Evolutionary conservation across 2,888 invertebrate species (phyloP).

Genomic region (Melanostoma mellinum): DNA sequence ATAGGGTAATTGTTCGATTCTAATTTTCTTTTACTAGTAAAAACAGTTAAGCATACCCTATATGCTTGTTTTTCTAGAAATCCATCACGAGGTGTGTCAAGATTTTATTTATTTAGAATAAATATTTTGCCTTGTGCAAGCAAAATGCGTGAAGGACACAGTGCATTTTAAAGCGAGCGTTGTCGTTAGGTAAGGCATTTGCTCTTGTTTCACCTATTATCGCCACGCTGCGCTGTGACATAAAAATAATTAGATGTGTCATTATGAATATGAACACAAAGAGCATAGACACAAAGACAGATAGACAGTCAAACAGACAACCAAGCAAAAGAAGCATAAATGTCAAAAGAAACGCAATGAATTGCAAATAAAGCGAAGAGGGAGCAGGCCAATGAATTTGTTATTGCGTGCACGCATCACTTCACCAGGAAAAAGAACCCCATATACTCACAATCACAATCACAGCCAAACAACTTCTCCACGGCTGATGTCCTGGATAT

Average conservation of each 20-base stretch:
- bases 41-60: too few relatives aligned
- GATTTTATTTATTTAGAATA: not conserved
- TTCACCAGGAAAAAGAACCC: not conserved
- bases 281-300: not conserved
- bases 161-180: slow-evolving; percentile 33
- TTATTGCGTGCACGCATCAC: slow-evolving; percentile 41
- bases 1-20: too few relatives aligned
- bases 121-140: not conserved
- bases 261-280: slow-evolving; percentile 32
- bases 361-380: slow-evolving; percentile 30
- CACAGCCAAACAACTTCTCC: not conserved
- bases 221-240: slow-evolving; percentile 8
- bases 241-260: slow-evolving; percentile 59
- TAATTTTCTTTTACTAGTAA: too few relatives aligned
- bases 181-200: slow-evolving; percentile 25
- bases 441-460: not conserved
- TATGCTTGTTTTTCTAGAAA: too few relatives aligned
- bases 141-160: slow-evolving; percentile 40
- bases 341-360: slow-evolving; percentile 37
- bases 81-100: too few relatives aligned
- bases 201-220: slow-evolving; percentile 16
- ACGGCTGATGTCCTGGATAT: slow-evolving; percentile 22
- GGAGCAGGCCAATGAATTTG: slow-evolving; percentile 29
- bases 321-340: not conserved
- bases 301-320: not conserved